Conservation (phyloP, 2,113 vertebrate species). For the Varanus salvator region DNA sequence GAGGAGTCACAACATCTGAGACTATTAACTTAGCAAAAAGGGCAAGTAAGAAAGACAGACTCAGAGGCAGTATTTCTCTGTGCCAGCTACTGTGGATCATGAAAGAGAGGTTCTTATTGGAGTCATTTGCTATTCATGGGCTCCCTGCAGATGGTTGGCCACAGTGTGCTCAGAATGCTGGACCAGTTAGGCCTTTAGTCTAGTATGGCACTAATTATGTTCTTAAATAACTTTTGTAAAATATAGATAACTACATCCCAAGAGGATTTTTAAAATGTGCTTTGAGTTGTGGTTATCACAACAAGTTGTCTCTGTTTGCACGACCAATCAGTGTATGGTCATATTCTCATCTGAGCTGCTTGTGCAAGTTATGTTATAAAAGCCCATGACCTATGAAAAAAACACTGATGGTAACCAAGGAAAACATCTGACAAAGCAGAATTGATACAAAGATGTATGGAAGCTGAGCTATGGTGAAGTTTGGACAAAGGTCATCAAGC, state of each 20-base stretch:
- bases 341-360: conserved; percentile 47
- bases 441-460: conserved; percentile 38
- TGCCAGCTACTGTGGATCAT: no score
- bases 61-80: no score
- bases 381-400: conserved; percentile 43
- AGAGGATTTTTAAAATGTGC: neutral
- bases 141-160: no score
- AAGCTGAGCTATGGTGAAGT: conserved; percentile 58
- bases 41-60: no score
- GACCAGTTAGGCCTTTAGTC: no score
- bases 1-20: no score
- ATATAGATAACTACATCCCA: neutral
- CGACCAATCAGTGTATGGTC: conserved; percentile 62
- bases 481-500: conserved; percentile 21
- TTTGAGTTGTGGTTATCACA: neutral
- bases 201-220: no score
- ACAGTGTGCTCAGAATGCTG: no score
- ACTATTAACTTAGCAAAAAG: no score
- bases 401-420: conserved; percentile 60
- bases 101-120: no score
- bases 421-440: conserved; percentile 58
- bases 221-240: neutral
- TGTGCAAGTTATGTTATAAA: conserved; percentile 62
- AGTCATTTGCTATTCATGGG: no score
- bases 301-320: conserved; percentile 53